phyloP scores from a whole-genome alignment of 2,888 invertebrate species.

The Drosophila picticornis region DNA sequence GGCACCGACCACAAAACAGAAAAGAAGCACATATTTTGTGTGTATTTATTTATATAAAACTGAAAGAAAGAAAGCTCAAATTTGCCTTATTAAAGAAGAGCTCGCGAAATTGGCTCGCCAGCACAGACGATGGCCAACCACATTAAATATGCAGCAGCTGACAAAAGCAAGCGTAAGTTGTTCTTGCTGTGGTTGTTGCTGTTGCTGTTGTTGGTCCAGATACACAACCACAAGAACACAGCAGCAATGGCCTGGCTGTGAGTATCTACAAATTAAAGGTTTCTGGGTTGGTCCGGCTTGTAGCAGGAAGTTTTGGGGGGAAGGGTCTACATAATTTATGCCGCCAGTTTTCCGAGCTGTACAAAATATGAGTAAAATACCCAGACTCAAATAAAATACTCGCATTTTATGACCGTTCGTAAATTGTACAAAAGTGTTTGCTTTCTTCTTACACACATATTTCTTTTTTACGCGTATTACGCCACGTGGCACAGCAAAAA shows the following conservation, averaged over 20 bases:
- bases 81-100: conserved; percentile 34
- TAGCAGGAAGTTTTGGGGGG: background rate
- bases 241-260: conserved; percentile 1
- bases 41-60: conserved; percentile 1
- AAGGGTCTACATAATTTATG: conserved; percentile 60
- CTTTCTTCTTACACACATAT: conserved; percentile 1
- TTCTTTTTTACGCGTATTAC: conserved; percentile 35
- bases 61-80: conserved; percentile 11
- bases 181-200: background rate
- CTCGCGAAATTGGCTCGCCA: conserved; percentile 45
- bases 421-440: conserved; percentile 61
- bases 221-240: conserved; percentile 10
- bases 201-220: conserved; percentile 24
- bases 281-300: conserved; percentile 10
- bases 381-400: conserved; percentile 38
- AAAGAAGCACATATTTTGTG: conserved; percentile 5
- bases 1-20: conserved; percentile 15
- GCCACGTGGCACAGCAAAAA: conserved; percentile 20
- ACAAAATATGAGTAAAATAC: conserved; percentile 38
- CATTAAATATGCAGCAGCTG: conserved; percentile 65
- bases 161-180: conserved; percentile 46
- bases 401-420: conserved; percentile 58
- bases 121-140: conserved; percentile 13
- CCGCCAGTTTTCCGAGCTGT: conserved; percentile 65
- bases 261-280: conserved; percentile 34